These are phyloP conservation scores for Notothenia rossii DNA, from an alignment of 2,113 vertebrate genomes.

Conservation along the genomic window DNA sequence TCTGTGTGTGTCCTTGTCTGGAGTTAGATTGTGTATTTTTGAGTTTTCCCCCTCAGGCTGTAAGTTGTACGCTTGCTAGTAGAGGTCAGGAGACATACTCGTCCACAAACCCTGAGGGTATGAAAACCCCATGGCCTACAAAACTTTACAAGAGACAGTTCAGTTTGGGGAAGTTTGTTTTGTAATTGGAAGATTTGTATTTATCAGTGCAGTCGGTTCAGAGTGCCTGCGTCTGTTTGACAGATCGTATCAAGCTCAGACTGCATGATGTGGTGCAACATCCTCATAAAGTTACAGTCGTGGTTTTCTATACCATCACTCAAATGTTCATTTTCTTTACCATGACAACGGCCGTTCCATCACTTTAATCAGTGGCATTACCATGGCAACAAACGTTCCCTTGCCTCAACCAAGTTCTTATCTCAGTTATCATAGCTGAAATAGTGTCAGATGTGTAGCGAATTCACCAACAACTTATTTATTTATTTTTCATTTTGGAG, in stretches of 20 bases:
- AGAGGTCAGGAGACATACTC: slow-evolving; percentile 49
- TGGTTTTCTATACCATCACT: neutral
- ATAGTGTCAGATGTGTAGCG: neutral
- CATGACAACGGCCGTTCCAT: neutral
- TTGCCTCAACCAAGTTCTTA: neutral
- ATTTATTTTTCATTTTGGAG: neutral
- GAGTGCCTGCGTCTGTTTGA: neutral
- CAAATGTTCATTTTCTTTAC: neutral
- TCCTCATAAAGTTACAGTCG: neutral
- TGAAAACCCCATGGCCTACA: slow-evolving; percentile 32
- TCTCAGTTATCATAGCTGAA: neutral
- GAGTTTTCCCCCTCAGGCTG: slow-evolving; percentile 6
- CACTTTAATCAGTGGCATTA: neutral
- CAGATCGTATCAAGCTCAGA: slow-evolving; percentile 3
- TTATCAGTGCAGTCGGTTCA: neutral
- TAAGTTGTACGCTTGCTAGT: slow-evolving; percentile 31
- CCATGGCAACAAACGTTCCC: neutral
- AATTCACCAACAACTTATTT: neutral
- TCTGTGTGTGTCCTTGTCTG: slow-evolving; percentile 20
- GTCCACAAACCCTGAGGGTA: slow-evolving; percentile 46
- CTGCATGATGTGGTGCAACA: neutral
- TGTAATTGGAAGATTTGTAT: neutral
- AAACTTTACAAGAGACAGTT: slow-evolving; percentile 26
- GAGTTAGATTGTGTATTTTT: slow-evolving; percentile 9
- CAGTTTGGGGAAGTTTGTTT: slow-evolving; percentile 32